Base-by-base conservation (phyloP, 2,113 vertebrate species). In the Phylloscopus whistleri region DNA sequence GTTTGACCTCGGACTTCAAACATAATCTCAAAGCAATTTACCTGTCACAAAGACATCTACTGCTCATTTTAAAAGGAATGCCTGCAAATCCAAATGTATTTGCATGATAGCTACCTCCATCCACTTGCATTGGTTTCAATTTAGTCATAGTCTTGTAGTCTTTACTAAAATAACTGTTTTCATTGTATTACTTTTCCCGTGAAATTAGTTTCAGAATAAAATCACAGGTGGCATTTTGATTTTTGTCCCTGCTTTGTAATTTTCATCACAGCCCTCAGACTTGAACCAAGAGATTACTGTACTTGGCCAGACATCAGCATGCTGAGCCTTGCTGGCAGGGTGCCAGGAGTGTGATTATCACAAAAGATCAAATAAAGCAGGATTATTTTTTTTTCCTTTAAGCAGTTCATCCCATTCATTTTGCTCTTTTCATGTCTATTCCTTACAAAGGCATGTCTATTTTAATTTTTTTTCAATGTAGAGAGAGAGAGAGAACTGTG, bases 1-100 rank as follows among this genome's bases (percentile, higher is more conserved):
- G 87, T 96, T 93, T 95, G 92, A 94, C 94, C 89, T 83, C 15
- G 23, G 66, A 96, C 74, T 97, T 98, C 90, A 95, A 95, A 85
- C 92, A 89, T 96, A 86, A 97, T 97, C 97, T 96, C 89, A 95
- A 97, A 96, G 95, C 93, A 97, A 97, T 98, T 98, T 98, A 86
- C 83, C 77, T 96, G 94, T 97, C 97, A 94, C 87, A 96, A 94
- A 97, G 92, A 94, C 67, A 92, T 95, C 84, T 68, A 37, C 68
- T 17, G 18, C 74, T 96, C 82, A 72, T 96, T 97, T 96, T 68
- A 93, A 90, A 97, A 97, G 52, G 94, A 95, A 91, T 10, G 83
- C 87, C 96, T 96, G 93, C 88, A 93, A 85, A 96, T 93, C 64
- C 43, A n/a, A 93, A 95, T 75, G 90, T 72, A 97, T 98, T 98